Evolutionary conservation across 1,140 invertebrate species (phyloP), one percentile per base, ranked within the genome.

Genomic region (Drosophila sp.): DNA sequence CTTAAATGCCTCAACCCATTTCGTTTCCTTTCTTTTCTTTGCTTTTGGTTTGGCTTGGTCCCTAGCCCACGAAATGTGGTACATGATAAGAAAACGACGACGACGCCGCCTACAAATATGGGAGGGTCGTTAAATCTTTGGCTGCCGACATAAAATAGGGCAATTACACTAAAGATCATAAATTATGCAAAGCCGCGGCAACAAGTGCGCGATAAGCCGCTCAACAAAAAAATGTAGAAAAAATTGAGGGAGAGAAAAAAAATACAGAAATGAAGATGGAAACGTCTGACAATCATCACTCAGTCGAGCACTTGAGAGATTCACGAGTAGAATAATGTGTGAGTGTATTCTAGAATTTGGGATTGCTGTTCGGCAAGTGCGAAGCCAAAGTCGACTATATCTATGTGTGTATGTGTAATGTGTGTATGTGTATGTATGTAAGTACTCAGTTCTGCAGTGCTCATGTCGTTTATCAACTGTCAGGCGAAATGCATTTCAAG

Each of bases 381-480:
- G 66, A 73, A 62, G 56, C 27, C 27, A 43, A 76, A 51, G 59
- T 58, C 59, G 53, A 67, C 63, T 58, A 34, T 58, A 21, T 21
- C 21, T 21, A 21, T 21, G 4, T 21, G 4, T 4, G 4, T 21
- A 21, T 21, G 63, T 64, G n/a, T n/a, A n/a, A n/a, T n/a, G n/a
- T n/a, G n/a, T n/a, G n/a, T n/a, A n/a, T n/a, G n/a, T n/a, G n/a
- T n/a, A 21, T 4, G 4, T 21, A 21, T 21, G 63, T 64, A 66
- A 83, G 78, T 41, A 72, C 65, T 78, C 34, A 14, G 25, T 51
- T 11, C 51, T 71, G n/a, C 34, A 34, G 82, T 72, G 73, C 73
- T 80, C 67, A 59, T 63, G 72, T 87, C 82, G 82, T 87, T 87
- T 87, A 87, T 87, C 82, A 89, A 89, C 82, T 87, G 82, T 72